phyloP scores from a whole-genome alignment of 2,797 vertebrate genomes.

The Pachyuromys duprasi region DNA sequence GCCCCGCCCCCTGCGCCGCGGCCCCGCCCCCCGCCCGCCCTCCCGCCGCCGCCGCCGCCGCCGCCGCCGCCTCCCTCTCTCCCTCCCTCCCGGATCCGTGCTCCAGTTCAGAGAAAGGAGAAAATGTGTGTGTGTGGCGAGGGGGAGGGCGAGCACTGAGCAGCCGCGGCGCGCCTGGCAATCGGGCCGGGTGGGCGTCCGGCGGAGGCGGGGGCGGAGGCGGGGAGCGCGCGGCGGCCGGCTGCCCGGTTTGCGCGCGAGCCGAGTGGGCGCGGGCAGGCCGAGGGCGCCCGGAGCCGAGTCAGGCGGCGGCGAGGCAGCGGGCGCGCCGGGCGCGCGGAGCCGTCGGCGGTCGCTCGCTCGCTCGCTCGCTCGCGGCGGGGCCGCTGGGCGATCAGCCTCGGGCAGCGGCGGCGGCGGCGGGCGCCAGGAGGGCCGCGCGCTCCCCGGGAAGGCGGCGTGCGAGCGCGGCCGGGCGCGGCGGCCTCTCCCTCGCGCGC shows the following conservation, averaged over 20 bases:
- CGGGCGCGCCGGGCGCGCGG: constrained; percentile 62
- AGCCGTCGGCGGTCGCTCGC: constrained; percentile 63
- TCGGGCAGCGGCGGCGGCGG: constrained; percentile 74
- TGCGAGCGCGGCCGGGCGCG: constrained; percentile 72
- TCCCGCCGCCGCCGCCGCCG: not conserved
- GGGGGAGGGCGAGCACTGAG: constrained; percentile 85
- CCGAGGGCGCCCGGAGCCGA: constrained; percentile 66
- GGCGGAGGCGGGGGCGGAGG: constrained; percentile 68
- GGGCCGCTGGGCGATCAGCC: constrained; percentile 81
- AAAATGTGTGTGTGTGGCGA: constrained; percentile 80
- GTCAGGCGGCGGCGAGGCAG: constrained; percentile 16
- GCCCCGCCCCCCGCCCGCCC: constrained; percentile 16
- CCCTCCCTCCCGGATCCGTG: constrained; percentile 78
- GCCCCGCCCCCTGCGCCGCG: constrained; percentile 50
- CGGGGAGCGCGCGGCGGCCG: constrained; percentile 69
- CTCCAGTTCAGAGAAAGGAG: constrained; percentile 77
- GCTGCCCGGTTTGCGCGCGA: constrained; percentile 60
- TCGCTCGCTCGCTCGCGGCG: not conserved
- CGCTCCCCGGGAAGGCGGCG: constrained; percentile 54
- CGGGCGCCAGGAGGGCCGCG: constrained; percentile 67
- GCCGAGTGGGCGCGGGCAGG: constrained; percentile 75
- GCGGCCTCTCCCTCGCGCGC: constrained; percentile 66
- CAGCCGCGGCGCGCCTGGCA: constrained; percentile 83
- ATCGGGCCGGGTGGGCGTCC: constrained; percentile 74
- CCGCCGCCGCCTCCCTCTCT: constrained; percentile 16